A percentile compares a stretch with the other conserved stretches of the same genome.
phyloP scores from a whole-genome alignment of 2,113 vertebrate genomes.

The Urocynchramus pylzowi region DNA sequence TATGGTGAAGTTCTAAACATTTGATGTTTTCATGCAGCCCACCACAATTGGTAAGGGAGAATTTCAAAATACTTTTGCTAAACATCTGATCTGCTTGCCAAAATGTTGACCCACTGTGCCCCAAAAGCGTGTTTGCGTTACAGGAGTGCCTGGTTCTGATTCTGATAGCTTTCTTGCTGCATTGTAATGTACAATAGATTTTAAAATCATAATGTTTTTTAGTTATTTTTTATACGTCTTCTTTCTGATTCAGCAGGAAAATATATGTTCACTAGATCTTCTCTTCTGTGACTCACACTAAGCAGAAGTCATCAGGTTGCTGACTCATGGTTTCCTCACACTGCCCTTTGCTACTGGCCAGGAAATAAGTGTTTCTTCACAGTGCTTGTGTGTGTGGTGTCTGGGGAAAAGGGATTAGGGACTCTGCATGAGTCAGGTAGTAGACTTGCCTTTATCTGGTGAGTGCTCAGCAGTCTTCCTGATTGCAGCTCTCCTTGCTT shows the following conservation, averaged over 20 bases:
- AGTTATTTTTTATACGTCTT: not conserved
- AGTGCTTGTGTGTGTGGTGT: not conserved
- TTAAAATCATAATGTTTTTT: not conserved
- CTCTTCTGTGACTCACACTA: not conserved
- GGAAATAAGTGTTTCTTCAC: constrained; percentile 14
- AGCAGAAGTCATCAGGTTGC: not conserved
- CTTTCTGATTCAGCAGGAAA: not conserved
- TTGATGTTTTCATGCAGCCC: not conserved
- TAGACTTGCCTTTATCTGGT: not conserved
- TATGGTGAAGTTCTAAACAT: not conserved
- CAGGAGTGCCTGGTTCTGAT: not conserved
- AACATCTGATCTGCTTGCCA: not conserved
- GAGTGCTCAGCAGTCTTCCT: not conserved
- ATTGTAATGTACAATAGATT: not conserved
- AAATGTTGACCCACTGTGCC: not conserved
- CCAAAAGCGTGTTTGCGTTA: not conserved
- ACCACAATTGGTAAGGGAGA: not conserved
- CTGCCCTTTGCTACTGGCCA: constrained; percentile 4
- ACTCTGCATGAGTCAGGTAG: not conserved
- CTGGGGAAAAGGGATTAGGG: not conserved
- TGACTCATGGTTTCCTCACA: constrained; percentile 39
- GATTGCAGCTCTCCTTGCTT: not conserved
- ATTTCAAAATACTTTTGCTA: not conserved
- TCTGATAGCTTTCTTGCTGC: not conserved
- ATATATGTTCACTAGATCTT: not conserved